Evolutionary conservation across 2,113 vertebrate species (phyloP), one percentile per base, ranked within the genome.

Genomic region (Empidonax alnorum): DNA sequence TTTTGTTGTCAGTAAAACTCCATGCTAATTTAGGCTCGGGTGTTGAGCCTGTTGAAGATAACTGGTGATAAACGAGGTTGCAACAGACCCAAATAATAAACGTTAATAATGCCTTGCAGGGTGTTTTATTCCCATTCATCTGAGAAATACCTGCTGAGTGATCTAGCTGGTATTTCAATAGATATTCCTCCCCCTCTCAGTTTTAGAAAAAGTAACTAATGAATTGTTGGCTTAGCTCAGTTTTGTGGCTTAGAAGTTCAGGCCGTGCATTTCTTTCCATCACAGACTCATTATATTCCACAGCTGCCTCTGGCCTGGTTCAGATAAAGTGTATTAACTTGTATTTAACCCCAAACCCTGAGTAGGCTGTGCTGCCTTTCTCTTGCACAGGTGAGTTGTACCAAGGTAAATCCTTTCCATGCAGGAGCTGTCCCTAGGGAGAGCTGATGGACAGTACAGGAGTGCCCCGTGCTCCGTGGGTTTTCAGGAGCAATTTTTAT

Each of bases 191-290:
- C 13, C 10, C 49, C 30, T 30, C 27, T 12, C 47, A 42, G 22
- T 52, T 76, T 65, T 39, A 72, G 47, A 52, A 87, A 66, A 94
- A 87, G 21, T 50, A 63, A 16, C 62, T 84, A 71, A 71, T 67
- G 52, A 84, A 59, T 67, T 78, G 65, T 92, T 94, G 76, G 35
- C 80, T 87, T 81, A 63, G 81, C 8, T 14, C 66, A 76, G 67
- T n/a, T 84, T 41, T 53, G 66, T 78, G 73, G 80, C 77, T 96
- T 81, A 66, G 16, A 84, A 90, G 39, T 89, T 89, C 86, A 79
- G 72, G 10, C 61, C 19, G 42, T 33, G 39, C 4, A 1, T 90
- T 90, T 91, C 44, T 37, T 59, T 65, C 61, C 7, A 1, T 94
- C 79, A 35, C 73, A 58, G 27, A 58, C 71, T 92, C 61, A 37